phyloP scores from a whole-genome alignment of 2,888 invertebrate genomes.

The Ferdinandea cuprea region DNA sequence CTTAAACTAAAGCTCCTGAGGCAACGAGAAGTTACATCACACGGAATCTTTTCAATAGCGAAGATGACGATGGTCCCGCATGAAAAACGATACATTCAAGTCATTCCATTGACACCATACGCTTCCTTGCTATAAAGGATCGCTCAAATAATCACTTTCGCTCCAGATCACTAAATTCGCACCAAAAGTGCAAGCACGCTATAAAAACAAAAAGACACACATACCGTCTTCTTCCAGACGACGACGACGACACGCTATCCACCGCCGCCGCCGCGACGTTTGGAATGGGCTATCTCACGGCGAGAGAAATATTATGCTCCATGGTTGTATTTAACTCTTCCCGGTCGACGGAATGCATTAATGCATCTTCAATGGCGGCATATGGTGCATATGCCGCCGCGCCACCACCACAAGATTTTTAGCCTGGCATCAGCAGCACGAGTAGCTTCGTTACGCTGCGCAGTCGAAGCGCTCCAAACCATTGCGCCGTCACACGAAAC shows the following conservation, averaged over 20 bases:
- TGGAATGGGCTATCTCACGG: conserved; percentile 57
- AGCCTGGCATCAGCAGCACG: conserved; percentile 42
- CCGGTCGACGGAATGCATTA: conserved; percentile 60
- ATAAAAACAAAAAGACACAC: conserved; percentile 2
- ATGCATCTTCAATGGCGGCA: conserved; percentile 64
- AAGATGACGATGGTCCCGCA: not conserved
- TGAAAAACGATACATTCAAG: conserved; percentile 33
- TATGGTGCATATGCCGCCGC: conserved; percentile 49
- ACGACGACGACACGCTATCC: conserved; percentile 43
- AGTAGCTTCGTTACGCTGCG: conserved; percentile 67
- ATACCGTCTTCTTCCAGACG: conserved; percentile 28
- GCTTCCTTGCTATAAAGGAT: conserved; percentile 53
- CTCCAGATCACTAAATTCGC: conserved; percentile 68
- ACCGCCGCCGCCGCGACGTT: conserved; percentile 3
- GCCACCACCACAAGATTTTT: conserved; percentile 52
- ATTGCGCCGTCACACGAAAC: conserved; percentile 61
- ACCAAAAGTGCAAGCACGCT: conserved; percentile 49
- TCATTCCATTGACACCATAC: conserved; percentile 38
- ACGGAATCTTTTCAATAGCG: conserved; percentile 17
- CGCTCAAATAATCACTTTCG: conserved; percentile 69
- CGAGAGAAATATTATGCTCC: conserved; percentile 67
- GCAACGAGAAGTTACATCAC: no score
- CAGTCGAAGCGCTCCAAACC: conserved; percentile 23
- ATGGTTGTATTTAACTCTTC: conserved; percentile 62
- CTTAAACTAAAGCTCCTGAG: no score